phyloP scores from a whole-genome alignment of 1,140 invertebrate genomes.

The Pseudomyrmex sp. region DNA sequence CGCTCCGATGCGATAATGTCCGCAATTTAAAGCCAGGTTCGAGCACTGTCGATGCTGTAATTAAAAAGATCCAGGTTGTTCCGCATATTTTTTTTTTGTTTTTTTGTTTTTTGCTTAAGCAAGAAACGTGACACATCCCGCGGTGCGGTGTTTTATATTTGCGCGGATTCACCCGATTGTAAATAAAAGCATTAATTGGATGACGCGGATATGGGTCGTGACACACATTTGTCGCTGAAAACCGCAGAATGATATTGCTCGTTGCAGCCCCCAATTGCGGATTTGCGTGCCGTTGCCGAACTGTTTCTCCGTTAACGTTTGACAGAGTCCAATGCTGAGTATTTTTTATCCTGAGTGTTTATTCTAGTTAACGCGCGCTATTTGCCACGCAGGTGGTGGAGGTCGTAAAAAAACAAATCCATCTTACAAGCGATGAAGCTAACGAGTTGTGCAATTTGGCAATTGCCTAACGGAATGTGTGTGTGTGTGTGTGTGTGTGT shows the following conservation, averaged over 20 bases:
- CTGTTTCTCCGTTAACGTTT: background rate
- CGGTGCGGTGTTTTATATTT: background rate
- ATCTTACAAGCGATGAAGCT: conserved; percentile 1
- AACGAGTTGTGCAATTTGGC: conserved; percentile 7
- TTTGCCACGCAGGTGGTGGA: background rate
- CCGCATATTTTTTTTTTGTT: too few relatives aligned
- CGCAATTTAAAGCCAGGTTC: too few relatives aligned
- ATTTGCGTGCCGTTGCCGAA: background rate
- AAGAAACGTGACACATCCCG: too few relatives aligned
- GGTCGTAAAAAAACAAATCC: conserved; percentile 2
- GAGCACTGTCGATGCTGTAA: too few relatives aligned
- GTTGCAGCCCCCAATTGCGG: background rate
- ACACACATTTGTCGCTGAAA: conserved; percentile 2
- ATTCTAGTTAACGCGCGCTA: background rate
- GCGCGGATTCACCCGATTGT: conserved; percentile 4
- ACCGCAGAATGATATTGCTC: background rate
- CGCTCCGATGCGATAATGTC: too few relatives aligned
- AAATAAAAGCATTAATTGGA: background rate
- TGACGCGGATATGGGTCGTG: background rate
- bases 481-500: background rate
- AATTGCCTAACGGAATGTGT: conserved; percentile 12
- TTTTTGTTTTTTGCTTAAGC: too few relatives aligned
- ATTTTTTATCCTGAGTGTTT: too few relatives aligned
- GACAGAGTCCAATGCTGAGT: too few relatives aligned
- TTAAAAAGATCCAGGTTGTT: too few relatives aligned